phyloP scores from a whole-genome alignment of 2,797 vertebrate genomes.

The Denticeps clupeoides region DNA sequence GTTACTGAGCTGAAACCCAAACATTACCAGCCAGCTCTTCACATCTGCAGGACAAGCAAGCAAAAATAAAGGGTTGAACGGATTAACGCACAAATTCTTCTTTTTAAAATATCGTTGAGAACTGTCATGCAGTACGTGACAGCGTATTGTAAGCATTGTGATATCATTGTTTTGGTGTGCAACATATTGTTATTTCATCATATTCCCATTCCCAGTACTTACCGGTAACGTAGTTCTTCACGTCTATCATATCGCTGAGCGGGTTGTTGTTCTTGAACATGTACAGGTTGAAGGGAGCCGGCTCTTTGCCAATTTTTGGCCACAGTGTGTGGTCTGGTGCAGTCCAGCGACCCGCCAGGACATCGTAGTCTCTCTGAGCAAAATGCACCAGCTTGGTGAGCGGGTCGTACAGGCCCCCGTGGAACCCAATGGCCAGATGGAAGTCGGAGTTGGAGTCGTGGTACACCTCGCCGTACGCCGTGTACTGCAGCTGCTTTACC shows the following conservation, averaged over 20 bases:
- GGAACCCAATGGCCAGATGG: constrained; percentile 76
- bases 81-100: not conserved
- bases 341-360: constrained; percentile 77
- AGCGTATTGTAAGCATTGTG: too few species aligned
- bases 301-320: constrained; percentile 72
- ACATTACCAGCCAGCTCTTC: constrained; percentile 87
- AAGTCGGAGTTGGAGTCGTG: constrained; percentile 78
- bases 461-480: constrained; percentile 69
- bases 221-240: constrained; percentile 84
- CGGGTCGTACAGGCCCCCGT: constrained; percentile 78
- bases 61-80: too few species aligned
- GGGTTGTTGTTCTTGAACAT: constrained; percentile 87
- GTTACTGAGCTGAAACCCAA: constrained; percentile 83
- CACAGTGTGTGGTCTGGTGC: constrained; percentile 74
- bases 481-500: constrained; percentile 64
- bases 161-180: too few species aligned
- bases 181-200: too few species aligned
- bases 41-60: constrained; percentile 71
- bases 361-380: constrained; percentile 75
- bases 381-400: constrained; percentile 82
- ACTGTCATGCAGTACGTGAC: not conserved
- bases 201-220: too few species aligned
- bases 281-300: constrained; percentile 74
- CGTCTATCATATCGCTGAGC: constrained; percentile 74
- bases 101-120: too few species aligned